Conservation (phyloP, 2,113 vertebrate genomes). For the Oceanites oceanicus region DNA sequence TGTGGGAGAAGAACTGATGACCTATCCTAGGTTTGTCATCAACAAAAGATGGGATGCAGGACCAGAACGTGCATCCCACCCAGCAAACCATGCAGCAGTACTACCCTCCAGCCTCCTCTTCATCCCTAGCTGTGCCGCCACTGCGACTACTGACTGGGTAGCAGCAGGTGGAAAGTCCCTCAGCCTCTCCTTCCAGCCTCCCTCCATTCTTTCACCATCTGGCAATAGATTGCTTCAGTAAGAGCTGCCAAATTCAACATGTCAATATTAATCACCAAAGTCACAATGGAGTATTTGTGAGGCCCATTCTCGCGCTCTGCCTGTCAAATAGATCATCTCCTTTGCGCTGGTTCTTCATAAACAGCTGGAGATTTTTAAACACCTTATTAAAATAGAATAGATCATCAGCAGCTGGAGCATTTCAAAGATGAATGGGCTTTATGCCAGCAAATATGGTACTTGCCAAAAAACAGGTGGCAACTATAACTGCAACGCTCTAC, state of each 20-base stretch:
- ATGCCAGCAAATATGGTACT: slow-evolving; percentile 7
- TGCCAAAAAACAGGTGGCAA: slow-evolving; percentile 48
- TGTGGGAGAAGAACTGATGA: neutral
- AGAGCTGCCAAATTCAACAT: slow-evolving; percentile 44
- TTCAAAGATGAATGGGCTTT: neutral
- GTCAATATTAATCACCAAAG: slow-evolving; percentile 38
- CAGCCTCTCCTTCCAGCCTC: slow-evolving; percentile 2
- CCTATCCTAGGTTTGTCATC: neutral
- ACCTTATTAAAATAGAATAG: slow-evolving; percentile 70
- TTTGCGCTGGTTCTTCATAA: slow-evolving; percentile 73
- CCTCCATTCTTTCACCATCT: slow-evolving; percentile 15
- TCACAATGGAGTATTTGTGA: neutral
- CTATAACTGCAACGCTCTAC: neutral
- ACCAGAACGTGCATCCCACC: neutral
- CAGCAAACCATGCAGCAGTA: neutral
- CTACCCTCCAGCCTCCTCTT: neutral
- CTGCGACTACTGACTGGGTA: neutral
- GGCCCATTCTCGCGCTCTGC: slow-evolving; percentile 51
- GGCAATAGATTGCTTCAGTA: neutral
- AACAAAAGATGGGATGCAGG: neutral
- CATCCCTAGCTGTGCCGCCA: neutral
- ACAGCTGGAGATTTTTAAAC: slow-evolving; percentile 82
- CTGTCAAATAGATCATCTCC: slow-evolving; percentile 81
- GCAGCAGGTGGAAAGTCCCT: slow-evolving; percentile 5
- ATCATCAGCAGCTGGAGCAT: slow-evolving; percentile 41